These are phyloP conservation scores for Drosophila varians DNA, from an alignment of 1,140 invertebrate genomes.

Conservation along the genomic window DNA sequence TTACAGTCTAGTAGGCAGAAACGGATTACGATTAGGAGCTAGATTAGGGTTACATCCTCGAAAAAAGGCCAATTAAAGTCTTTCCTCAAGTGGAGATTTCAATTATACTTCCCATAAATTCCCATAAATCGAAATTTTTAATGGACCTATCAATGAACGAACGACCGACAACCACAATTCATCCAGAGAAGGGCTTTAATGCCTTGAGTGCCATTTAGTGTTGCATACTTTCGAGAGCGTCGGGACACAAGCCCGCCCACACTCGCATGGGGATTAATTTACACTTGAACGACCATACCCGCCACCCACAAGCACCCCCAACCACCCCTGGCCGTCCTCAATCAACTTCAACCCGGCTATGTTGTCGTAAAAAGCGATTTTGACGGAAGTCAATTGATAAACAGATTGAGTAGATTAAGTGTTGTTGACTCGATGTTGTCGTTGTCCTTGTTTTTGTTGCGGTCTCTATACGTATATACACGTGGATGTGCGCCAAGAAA, in stretches of 20 bases:
- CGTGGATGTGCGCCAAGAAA: neutral
- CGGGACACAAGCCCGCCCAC: neutral
- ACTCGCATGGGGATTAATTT: conserved; percentile 45
- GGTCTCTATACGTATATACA: neutral
- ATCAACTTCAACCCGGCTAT: conserved; percentile 54
- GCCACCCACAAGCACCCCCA: neutral
- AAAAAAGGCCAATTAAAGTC: neutral
- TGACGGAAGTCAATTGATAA: conserved; percentile 76
- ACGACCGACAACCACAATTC: conserved; percentile 10
- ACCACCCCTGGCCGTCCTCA: conserved; percentile 20
- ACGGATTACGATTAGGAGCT: no score
- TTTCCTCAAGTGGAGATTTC: neutral
- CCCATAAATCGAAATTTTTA: neutral
- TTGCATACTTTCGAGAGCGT: conserved; percentile 37
- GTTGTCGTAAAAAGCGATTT: conserved; percentile 67
- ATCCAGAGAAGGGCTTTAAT: conserved; percentile 10
- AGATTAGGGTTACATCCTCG: neutral
- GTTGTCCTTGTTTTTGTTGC: conserved; percentile 15
- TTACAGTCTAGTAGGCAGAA: neutral
- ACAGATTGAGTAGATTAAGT: conserved; percentile 76
- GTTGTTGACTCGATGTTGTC: conserved; percentile 63
- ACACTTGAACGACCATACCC: conserved; percentile 49
- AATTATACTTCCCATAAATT: neutral
- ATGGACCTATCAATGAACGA: neutral
- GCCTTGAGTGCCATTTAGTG: conserved; percentile 53